Conservation (phyloP, 2,888 invertebrate genomes). For the Pollenia labialis region DNA sequence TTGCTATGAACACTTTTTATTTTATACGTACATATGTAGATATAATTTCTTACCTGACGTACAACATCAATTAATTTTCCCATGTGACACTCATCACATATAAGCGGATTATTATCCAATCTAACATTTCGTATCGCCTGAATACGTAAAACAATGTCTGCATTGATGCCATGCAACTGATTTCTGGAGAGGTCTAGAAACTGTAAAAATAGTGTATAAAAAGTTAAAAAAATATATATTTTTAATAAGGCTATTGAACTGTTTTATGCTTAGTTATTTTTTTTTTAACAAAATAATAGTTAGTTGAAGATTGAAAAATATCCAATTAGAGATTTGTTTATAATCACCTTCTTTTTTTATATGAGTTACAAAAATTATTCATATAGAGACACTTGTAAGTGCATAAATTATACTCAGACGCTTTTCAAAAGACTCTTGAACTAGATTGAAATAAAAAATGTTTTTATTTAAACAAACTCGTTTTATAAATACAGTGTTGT, state of each 20-base stretch:
- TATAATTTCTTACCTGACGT: slow-evolving; percentile 80
- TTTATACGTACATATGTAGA: not conserved
- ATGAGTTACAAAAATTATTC: no score
- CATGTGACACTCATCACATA: slow-evolving; percentile 84
- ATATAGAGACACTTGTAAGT: no score
- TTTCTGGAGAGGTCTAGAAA: slow-evolving; percentile 91
- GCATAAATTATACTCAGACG: no score
- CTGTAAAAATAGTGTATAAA: slow-evolving; percentile 75
- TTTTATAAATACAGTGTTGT: slow-evolving; percentile 2
- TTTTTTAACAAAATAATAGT: no score
- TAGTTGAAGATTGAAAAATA: no score
- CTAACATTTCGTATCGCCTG: slow-evolving; percentile 83
- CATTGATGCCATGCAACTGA: slow-evolving; percentile 86
- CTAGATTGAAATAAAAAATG: slow-evolving; percentile 30
- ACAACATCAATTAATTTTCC: slow-evolving; percentile 84
- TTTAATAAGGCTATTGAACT: not conserved
- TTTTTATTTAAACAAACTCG: slow-evolving; percentile 39
- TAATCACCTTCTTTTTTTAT: no score
- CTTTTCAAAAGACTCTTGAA: not conserved
- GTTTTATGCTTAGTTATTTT: no score
- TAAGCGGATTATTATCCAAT: slow-evolving; percentile 84
- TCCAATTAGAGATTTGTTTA: no score
- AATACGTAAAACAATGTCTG: slow-evolving; percentile 82
- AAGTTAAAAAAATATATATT: not conserved
- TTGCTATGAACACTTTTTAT: no score